Percentiles rank a stretch among this genome's conserved stretches.
Conservation (phyloP, 2,797 vertebrate species). For the Squalus acanthias region DNA sequence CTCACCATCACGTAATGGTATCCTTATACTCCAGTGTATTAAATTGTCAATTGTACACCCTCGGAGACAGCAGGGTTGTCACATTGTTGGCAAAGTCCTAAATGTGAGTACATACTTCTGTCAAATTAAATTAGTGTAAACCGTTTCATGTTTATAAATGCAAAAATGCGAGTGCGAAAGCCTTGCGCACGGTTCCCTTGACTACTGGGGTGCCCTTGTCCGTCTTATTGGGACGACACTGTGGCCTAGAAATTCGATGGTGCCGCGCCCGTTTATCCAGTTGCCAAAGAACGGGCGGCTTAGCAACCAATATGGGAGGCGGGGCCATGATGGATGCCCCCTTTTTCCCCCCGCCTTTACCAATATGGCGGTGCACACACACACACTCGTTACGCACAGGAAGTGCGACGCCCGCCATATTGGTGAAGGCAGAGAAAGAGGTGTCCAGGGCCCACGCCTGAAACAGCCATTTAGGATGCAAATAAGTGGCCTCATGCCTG, state of each 20-base stretch:
- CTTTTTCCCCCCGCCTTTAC: too few species aligned
- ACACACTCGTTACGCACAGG: too few species aligned
- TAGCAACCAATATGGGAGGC: not conserved
- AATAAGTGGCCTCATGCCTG: too few species aligned
- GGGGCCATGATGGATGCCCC: too few species aligned
- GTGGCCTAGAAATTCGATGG: too few species aligned
- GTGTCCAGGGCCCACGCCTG: too few species aligned
- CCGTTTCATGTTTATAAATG: not conserved
- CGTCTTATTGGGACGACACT: not conserved
- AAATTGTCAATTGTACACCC: constrained; percentile 16
- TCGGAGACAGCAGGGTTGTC: constrained; percentile 20
- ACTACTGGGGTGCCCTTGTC: not conserved
- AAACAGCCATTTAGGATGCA: too few species aligned
- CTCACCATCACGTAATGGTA: constrained; percentile 1
- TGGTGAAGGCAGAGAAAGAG: too few species aligned
- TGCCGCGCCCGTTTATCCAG: not conserved
- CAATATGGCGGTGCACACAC: too few species aligned
- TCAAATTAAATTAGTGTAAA: constrained; percentile 13
- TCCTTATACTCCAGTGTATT: not conserved
- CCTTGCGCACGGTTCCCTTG: not conserved
- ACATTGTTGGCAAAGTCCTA: constrained; percentile 30
- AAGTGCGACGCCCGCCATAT: too few species aligned
- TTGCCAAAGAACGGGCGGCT: not conserved
- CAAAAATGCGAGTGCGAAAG: not conserved
- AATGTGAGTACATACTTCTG: not conserved